Evolutionary conservation across 1,140 invertebrate species (phyloP).

Genomic region (Ridgeia piscesae): DNA sequence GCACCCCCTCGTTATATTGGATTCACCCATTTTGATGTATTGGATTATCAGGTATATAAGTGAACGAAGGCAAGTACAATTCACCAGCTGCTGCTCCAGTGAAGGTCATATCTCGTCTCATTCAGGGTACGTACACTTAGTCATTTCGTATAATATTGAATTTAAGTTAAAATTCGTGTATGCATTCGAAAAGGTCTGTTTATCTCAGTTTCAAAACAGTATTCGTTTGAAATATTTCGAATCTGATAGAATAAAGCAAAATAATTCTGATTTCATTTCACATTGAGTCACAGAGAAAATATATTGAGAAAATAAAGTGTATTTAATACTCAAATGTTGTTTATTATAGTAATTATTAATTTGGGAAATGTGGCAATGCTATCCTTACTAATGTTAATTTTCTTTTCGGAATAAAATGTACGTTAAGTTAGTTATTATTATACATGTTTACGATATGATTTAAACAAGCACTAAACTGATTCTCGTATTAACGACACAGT

Average conservation of each 20-base stretch:
- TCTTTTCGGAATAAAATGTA: too few relatives aligned
- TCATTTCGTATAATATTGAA: background rate
- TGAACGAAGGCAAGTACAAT: background rate
- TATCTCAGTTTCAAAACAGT: background rate
- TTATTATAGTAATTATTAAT: background rate
- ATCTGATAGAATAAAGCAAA: too few relatives aligned
- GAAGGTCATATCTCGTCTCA: background rate
- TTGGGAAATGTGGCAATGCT: too few relatives aligned
- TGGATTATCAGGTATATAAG: background rate
- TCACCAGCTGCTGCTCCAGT: background rate
- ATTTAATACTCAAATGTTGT: background rate
- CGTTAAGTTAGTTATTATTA: too few relatives aligned
- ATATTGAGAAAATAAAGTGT: background rate
- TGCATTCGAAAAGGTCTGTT: background rate
- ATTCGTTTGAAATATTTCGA: background rate
- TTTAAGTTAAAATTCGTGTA: background rate
- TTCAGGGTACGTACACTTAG: background rate
- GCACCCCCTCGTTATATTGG: background rate
- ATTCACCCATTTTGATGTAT: background rate
- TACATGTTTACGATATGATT: too few relatives aligned
- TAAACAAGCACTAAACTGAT: too few relatives aligned
- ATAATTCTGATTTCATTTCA: background rate
- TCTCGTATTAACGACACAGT: too few relatives aligned
- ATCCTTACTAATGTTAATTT: too few relatives aligned
- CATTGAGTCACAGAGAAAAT: background rate